Base-by-base conservation (phyloP, 2,113 vertebrate species). In the Labeo catla region DNA sequence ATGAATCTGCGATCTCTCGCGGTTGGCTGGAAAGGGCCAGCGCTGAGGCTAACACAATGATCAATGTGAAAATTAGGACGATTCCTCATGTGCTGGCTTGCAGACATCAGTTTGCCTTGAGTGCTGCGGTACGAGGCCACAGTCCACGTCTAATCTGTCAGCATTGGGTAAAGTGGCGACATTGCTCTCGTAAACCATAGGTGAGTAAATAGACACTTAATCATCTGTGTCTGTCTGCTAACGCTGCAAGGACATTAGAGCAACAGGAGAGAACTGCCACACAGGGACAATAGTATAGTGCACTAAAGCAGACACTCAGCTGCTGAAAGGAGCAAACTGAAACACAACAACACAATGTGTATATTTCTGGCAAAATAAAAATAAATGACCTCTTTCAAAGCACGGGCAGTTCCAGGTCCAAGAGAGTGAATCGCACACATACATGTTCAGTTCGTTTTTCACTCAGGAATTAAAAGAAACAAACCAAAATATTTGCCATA, bases 41-140 rank as follows among this genome's bases (percentile, higher is more conserved):
- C 89, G 80, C 86, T 84, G 72, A 85, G 83, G 91, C 93, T 93
- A 94, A 94, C 86, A 92, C 90, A 86, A 93, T 92, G 93, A 94
- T 94, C 94, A 93, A 87, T 12, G 15, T 85, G 85, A 82, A 87
- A 92, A 94, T 93, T 91, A 92, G 90, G 84, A 89, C 91, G 92
- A 94, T 95, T 92, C 87, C 87, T 94, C 93, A 95, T 92, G 92
- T 76, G 49, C 87, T 36, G 63, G 77, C 72, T 80, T 87, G 87
- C 83, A 84, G 87, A 87, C 89, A 92, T 91, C 91, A 90, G 89
- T 88, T 92, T 85, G 91, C 91, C 89, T 92, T 91, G 92, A 93
- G 92, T 92, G 89, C 86, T 88, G 91, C 76, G 87, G 74, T 21
- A 80, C n/a, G 87, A 84, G 91, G 90, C 88, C 81, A 88, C 63